Conservation (phyloP, 2,888 invertebrate species). For the Athetis lepigone region DNA sequence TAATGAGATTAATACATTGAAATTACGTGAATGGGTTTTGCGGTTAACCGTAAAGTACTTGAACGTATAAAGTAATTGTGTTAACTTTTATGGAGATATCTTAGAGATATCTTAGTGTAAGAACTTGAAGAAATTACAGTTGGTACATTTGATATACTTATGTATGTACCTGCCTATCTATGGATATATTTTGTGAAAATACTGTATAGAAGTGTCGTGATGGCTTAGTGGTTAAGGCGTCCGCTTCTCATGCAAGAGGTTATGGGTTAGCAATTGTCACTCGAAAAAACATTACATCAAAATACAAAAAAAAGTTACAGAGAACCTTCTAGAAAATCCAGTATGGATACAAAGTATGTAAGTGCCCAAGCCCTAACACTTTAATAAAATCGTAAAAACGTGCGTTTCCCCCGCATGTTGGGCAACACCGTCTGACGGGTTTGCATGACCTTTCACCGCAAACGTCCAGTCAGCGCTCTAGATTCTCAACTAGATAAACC, state of each 20-base stretch:
- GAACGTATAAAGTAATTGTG: no score
- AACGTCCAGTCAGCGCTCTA: constrained; percentile 83
- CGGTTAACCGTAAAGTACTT: neutral
- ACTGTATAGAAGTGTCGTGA: no score
- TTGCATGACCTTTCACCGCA: constrained; percentile 84
- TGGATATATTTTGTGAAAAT: no score
- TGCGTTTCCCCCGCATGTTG: constrained; percentile 64
- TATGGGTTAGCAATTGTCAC: no score
- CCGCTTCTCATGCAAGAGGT: no score
- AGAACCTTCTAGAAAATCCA: constrained; percentile 10
- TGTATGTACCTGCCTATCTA: no score
- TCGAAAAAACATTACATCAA: rapidly evolving
- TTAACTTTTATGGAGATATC: no score
- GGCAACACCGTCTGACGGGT: constrained; percentile 75
- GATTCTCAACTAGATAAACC: constrained; percentile 81
- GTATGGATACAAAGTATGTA: constrained; percentile 9
- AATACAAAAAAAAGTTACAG: neutral
- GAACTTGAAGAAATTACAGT: no score
- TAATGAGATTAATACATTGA: neutral
- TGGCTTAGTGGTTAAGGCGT: no score
- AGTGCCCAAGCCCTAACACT: constrained; percentile 27
- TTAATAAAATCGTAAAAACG: no score
- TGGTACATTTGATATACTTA: no score
- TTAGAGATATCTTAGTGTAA: no score
- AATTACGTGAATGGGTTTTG: constrained; percentile 5